Evolutionary conservation across 2,888 invertebrate species (phyloP), one percentile per base, ranked within the genome.

Genomic region (Agrypnus murinus): DNA sequence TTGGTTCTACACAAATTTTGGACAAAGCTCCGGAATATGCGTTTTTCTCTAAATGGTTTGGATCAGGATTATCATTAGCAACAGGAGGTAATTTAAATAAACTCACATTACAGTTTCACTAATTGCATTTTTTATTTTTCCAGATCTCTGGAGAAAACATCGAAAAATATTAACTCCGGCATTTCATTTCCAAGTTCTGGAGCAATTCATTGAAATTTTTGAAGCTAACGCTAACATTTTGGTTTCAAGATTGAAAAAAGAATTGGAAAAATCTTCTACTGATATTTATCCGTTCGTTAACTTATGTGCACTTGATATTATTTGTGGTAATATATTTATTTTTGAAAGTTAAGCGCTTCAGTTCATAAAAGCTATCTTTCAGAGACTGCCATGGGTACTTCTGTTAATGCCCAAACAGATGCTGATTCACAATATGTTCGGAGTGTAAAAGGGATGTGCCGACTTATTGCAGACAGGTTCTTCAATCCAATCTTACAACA

Each of bases 361-460:
- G n/a, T n/a, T n/a, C n/a, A n/a, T n/a, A n/a, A n/a, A n/a, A 34
- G 9, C 9, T 7, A 34, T 34, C n/a, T n/a, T n/a, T n/a, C n/a
- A 93, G 95, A 96, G 86, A 92, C 94, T 7, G 93, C 95, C 10
- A 96, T 96, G 95, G 96, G 95, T 0, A 89, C 90, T 8, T 88
- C 89, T 17, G 86, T 94, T 0, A 87, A 93, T 80, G 93, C 95
- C 0, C 95, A 95, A 82, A 86, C 86, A 2, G 86, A 92, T 79
- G 86, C 87, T 6, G 88, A 92, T 74, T 92, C 92, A 0, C 88
- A 90, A 74, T 95, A 95, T 81, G 93, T 95, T 0, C 86, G 87
- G 78, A 91, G 92, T 15, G 91, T 95, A 31, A 90, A 91, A 84
- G 87, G 87, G 46, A 79, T 82, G 77, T 81, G 80, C 50, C 50